These are phyloP conservation scores for Ictalurus furcatus DNA, from an alignment of 2,113 vertebrate genomes.

Conservation along the genomic window DNA sequence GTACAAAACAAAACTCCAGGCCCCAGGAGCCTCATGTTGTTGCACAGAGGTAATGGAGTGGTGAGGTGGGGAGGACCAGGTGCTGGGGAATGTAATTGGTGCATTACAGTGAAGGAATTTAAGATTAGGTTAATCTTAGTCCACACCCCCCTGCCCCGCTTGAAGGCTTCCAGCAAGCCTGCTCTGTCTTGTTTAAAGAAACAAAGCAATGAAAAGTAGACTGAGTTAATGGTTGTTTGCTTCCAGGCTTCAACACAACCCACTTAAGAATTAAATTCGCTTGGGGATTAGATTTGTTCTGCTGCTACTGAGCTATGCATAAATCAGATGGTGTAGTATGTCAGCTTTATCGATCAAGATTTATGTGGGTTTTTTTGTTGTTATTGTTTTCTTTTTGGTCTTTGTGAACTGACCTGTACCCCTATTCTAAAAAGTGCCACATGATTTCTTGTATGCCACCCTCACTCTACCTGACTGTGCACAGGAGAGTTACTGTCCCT, in stretches of 20 bases:
- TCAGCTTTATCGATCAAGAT: background rate
- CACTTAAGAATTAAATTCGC: slow-evolving; percentile 17
- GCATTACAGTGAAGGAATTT: slow-evolving; percentile 82
- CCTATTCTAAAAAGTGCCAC: background rate
- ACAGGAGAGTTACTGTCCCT: background rate
- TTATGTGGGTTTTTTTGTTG: no score
- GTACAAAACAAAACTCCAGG: slow-evolving; percentile 67
- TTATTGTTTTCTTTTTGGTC: background rate
- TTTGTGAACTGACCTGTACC: background rate
- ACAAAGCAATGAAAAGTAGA: slow-evolving; percentile 51
- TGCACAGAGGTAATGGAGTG: slow-evolving; percentile 52
- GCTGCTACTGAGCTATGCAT: background rate
- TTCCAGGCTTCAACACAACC: slow-evolving; percentile 30
- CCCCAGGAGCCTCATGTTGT: slow-evolving; percentile 58
- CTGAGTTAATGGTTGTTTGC: slow-evolving; percentile 48
- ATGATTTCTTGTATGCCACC: background rate
- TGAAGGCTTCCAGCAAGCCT: slow-evolving; percentile 78
- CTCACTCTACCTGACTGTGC: background rate
- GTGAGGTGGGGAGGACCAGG: slow-evolving; percentile 38
- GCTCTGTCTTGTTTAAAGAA: slow-evolving; percentile 80
- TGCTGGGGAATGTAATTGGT: slow-evolving; percentile 68
- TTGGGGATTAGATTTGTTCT: slow-evolving; percentile 6
- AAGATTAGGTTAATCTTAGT: slow-evolving; percentile 80
- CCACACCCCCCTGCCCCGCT: slow-evolving; percentile 69
- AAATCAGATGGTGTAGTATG: background rate